Evolutionary conservation across 2,888 invertebrate species (phyloP).

Genomic region (Fissipunctia ypsillon): DNA sequence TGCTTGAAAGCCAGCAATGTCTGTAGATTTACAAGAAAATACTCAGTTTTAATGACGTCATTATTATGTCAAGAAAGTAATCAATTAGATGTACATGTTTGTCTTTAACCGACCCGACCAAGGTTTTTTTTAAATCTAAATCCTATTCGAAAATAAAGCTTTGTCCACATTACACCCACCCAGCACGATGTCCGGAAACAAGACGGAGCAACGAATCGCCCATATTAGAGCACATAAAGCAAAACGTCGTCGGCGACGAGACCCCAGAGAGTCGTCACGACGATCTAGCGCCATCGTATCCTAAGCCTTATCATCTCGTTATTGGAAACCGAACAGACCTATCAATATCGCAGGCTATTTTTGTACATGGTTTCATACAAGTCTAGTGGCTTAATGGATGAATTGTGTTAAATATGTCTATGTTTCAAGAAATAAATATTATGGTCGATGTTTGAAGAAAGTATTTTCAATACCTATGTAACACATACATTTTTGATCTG

Average conservation of each 20-base stretch:
- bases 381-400: neutral
- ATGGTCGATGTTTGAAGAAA: neutral
- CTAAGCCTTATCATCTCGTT: conserved; percentile 79
- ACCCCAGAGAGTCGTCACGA: conserved; percentile 73
- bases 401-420: neutral
- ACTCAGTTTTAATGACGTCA: neutral
- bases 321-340: conserved; percentile 80
- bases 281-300: conserved; percentile 69
- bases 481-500: neutral
- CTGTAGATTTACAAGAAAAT: neutral
- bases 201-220: conserved; percentile 63
- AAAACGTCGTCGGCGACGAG: conserved; percentile 66
- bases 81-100: neutral
- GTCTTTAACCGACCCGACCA: neutral
- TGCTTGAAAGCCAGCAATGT: neutral
- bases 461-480: neutral
- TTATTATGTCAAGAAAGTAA: neutral
- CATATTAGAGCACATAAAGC: conserved; percentile 78
- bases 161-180: conserved; percentile 8
- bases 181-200: conserved; percentile 23
- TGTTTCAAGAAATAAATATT: neutral
- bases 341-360: conserved; percentile 81
- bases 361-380: conserved; percentile 60
- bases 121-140: conserved; percentile 8
- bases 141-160: conserved; percentile 25